These are phyloP conservation scores for Strigamia crassipes DNA, from an alignment of 2,888 invertebrate genomes.

Conservation along the genomic window DNA sequence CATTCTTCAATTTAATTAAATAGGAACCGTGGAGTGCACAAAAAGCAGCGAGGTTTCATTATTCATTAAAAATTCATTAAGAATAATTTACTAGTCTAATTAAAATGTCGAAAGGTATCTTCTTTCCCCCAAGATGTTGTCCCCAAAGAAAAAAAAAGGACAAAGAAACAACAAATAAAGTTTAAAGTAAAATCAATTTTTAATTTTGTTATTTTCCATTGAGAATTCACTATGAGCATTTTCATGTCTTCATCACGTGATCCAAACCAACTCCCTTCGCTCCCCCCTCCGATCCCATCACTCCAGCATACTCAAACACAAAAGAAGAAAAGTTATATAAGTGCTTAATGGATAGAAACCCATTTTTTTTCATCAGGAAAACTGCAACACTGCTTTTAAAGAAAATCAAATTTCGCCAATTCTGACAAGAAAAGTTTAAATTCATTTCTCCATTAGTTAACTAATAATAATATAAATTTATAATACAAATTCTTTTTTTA, in stretches of 20 bases:
- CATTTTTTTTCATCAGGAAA: not conserved
- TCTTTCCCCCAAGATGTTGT: not conserved
- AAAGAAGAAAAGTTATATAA: not conserved
- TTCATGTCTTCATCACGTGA: not conserved
- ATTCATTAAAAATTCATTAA: not conserved
- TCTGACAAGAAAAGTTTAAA: too few relatives aligned
- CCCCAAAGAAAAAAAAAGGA: not conserved
- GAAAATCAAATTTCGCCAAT: too few relatives aligned
- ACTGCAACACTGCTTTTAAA: too few relatives aligned
- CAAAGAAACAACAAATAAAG: not conserved
- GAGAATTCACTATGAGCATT: not conserved
- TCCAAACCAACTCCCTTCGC: not conserved
- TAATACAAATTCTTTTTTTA: not conserved
- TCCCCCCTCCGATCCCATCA: not conserved
- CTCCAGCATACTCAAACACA: not conserved
- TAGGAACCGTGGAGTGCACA: not conserved
- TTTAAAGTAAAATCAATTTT: not conserved
- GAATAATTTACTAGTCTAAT: not conserved
- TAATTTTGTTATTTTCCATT: not conserved
- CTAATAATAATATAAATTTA: too few relatives aligned
- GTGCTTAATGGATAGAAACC: not conserved
- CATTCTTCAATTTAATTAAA: constrained; percentile 16
- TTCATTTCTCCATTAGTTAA: too few relatives aligned
- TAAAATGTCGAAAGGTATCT: not conserved
- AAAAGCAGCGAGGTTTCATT: not conserved